Percentiles rank a stretch among this genome's conserved stretches.
Conservation (phyloP, 2,113 vertebrate species). For the Trinectes maculatus region DNA sequence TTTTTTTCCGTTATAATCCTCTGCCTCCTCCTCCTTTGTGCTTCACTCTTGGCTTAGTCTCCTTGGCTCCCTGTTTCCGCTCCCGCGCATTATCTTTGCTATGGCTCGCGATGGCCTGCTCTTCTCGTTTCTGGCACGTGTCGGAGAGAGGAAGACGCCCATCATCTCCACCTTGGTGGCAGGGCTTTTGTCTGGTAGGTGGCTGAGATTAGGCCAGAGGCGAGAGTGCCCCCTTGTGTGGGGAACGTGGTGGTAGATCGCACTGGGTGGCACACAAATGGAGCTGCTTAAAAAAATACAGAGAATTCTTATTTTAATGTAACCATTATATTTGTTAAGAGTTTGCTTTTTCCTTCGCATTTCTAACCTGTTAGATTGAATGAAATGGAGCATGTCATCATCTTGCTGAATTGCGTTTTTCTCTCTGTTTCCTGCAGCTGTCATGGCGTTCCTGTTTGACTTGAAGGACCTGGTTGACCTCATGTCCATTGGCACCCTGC, state of each 20-base stretch:
- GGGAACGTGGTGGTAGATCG: slow-evolving; percentile 39
- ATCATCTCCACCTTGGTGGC: slow-evolving; percentile 80
- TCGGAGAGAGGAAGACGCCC: slow-evolving; percentile 79
- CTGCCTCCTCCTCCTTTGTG: slow-evolving; percentile 41
- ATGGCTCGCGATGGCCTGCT: slow-evolving; percentile 86
- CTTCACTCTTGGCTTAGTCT: slow-evolving; percentile 75
- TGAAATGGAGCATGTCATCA: not conserved
- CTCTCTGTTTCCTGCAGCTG: slow-evolving; percentile 78
- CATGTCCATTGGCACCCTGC: slow-evolving; percentile 96
- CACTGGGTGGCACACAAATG: not conserved
- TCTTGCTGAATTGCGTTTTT: slow-evolving; percentile 2
- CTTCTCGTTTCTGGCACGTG: slow-evolving; percentile 82
- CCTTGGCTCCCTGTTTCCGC: slow-evolving; percentile 86
- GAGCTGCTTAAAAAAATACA: not conserved
- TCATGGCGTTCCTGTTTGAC: slow-evolving; percentile 97
- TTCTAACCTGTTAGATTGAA: not conserved
- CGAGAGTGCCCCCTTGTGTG: slow-evolving; percentile 49
- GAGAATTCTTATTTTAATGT: not conserved
- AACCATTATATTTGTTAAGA: not conserved
- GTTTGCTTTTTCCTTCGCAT: not conserved
- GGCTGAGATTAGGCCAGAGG: slow-evolving; percentile 35
- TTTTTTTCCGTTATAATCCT: slow-evolving; percentile 46
- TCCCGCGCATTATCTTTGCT: slow-evolving; percentile 85
- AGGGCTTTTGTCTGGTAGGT: slow-evolving; percentile 82
- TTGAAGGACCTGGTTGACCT: slow-evolving; percentile 96